These are phyloP conservation scores for Schlechtendalia chinensis DNA, from an alignment of 1,140 invertebrate genomes.

Conservation along the genomic window DNA sequence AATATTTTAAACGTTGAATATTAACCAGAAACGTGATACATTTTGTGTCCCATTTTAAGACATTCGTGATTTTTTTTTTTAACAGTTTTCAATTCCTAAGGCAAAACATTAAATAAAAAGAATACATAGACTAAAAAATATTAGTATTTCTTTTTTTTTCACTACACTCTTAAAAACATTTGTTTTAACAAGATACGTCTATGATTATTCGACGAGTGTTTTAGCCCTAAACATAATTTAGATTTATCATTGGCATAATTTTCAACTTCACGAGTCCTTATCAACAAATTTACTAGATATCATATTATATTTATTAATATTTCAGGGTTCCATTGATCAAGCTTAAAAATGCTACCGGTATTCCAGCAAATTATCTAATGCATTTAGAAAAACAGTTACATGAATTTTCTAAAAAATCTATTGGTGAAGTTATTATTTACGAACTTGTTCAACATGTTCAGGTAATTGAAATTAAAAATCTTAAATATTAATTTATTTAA, in stretches of 20 bases:
- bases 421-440: conserved; percentile 76
- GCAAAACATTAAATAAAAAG: no score
- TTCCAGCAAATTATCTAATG: conserved; percentile 65
- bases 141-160: no score
- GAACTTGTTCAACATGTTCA: conserved; percentile 69
- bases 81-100: not conserved
- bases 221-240: no score
- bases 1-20: conserved; percentile 27
- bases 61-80: no score
- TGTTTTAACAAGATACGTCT: not conserved
- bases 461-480: conserved; percentile 51
- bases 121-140: not conserved
- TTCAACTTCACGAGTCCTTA: no score
- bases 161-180: no score
- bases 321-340: conserved; percentile 64
- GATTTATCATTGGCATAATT: no score
- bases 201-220: no score
- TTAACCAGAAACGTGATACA: no score
- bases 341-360: conserved; percentile 67
- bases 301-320: not conserved
- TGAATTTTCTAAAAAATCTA: conserved; percentile 60
- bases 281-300: not conserved
- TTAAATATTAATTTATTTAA: not conserved
- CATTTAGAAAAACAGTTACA: conserved; percentile 63
- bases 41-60: no score